Evolutionary conservation across 2,113 vertebrate species (phyloP).

Genomic region (Sebastes fasciatus): DNA sequence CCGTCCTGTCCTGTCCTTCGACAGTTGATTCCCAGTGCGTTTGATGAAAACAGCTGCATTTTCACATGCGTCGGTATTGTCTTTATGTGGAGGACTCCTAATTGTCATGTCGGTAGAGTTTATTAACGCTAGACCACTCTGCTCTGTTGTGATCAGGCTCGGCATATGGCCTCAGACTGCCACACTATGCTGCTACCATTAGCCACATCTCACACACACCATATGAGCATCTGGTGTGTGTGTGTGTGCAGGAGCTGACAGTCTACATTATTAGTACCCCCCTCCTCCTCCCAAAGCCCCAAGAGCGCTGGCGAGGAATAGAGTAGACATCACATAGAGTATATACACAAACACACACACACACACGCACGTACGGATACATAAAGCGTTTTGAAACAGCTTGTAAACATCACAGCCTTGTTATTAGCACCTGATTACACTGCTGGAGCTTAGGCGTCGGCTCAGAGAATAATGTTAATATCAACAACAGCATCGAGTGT

Average conservation of each 20-base stretch:
- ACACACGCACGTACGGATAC: slow-evolving; percentile 18
- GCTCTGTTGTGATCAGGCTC: slow-evolving; percentile 69
- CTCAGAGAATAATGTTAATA: slow-evolving; percentile 65
- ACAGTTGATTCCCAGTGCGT: slow-evolving; percentile 33
- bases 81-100: slow-evolving; percentile 51
- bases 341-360: slow-evolving; percentile 13
- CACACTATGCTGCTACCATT: slow-evolving; percentile 63
- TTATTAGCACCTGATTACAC: slow-evolving; percentile 80
- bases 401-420: slow-evolving; percentile 77
- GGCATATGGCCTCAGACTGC: slow-evolving; percentile 78
- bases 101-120: slow-evolving; percentile 68
- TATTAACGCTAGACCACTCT: slow-evolving; percentile 65
- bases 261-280: slow-evolving; percentile 64
- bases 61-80: slow-evolving; percentile 21
- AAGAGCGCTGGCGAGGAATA: slow-evolving; percentile 46
- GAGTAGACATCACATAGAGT: slow-evolving; percentile 46
- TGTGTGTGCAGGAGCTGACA: slow-evolving; percentile 51
- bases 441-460: slow-evolving; percentile 57
- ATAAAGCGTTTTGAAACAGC: slow-evolving; percentile 64
- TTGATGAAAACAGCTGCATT: slow-evolving; percentile 34
- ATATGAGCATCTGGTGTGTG: slow-evolving; percentile 68
- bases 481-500: slow-evolving; percentile 54
- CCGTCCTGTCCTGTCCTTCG: slow-evolving; percentile 18
- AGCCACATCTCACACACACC: slow-evolving; percentile 63
- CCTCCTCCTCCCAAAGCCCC: slow-evolving; percentile 39